These are phyloP conservation scores for Agriopis aurantiaria DNA, from an alignment of 2,888 invertebrate species.

Conservation along the genomic window DNA sequence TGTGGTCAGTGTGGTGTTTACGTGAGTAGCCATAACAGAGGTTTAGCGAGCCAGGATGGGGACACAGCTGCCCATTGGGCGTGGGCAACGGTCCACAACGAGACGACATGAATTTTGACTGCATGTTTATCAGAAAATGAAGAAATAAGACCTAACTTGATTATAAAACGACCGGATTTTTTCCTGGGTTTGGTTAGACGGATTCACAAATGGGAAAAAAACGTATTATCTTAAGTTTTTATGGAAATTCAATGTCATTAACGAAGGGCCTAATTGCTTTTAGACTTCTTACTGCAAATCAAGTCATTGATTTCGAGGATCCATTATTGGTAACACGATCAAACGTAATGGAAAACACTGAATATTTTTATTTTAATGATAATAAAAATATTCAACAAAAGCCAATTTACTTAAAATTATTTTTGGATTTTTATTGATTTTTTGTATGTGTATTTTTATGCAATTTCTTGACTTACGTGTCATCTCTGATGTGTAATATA, in stretches of 20 bases:
- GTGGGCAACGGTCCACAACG: constrained; percentile 67
- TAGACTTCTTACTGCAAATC: constrained; percentile 19
- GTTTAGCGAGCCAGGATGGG: constrained; percentile 66
- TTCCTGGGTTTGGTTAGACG: background rate
- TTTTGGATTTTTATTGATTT: background rate
- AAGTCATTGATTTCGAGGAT: constrained; percentile 17
- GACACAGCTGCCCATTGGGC: constrained; percentile 74
- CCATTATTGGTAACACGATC: constrained; percentile 6
- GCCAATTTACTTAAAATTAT: background rate
- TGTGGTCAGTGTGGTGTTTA: constrained; percentile 56
- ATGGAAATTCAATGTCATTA: constrained; percentile 29
- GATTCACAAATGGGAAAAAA: constrained; percentile 4
- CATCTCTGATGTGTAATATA: too few species aligned
- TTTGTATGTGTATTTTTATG: background rate
- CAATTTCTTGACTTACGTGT: too few species aligned
- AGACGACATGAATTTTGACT: constrained; percentile 71
- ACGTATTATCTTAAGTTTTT: constrained; percentile 14
- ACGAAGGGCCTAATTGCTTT: constrained; percentile 17
- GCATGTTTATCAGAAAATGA: constrained; percentile 53
- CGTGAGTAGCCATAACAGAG: constrained; percentile 68
- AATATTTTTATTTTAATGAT: constrained; percentile 3
- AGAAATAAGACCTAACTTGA: constrained; percentile 43
- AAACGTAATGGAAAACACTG: constrained; percentile 5
- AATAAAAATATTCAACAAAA: background rate
- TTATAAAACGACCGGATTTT: constrained; percentile 8